These are phyloP conservation scores for Netelia inedita DNA, from an alignment of 2,888 invertebrate species.

Conservation along the genomic window DNA sequence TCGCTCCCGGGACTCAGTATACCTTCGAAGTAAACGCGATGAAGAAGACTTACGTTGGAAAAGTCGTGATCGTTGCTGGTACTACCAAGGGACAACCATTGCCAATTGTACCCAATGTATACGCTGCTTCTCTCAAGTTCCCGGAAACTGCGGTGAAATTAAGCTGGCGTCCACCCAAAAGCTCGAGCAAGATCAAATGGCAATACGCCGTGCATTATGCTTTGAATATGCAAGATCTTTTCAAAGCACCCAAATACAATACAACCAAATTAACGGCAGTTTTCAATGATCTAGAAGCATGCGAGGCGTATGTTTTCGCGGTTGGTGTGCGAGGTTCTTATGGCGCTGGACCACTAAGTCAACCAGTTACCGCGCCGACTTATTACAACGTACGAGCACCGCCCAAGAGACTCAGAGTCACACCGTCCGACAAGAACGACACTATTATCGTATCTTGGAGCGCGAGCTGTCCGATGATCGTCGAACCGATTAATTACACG, in stretches of 20 bases:
- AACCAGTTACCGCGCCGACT: constrained; percentile 87
- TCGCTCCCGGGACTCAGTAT: constrained; percentile 86
- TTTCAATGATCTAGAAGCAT: constrained; percentile 89
- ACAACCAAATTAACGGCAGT: constrained; percentile 87
- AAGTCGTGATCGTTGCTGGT: constrained; percentile 85
- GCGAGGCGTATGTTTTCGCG: constrained; percentile 91
- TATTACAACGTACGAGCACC: constrained; percentile 89
- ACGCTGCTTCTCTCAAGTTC: constrained; percentile 86
- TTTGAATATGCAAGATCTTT: constrained; percentile 86
- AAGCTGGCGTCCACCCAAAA: constrained; percentile 89
- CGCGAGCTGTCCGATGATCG: constrained; percentile 88
- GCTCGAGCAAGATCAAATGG: constrained; percentile 87
- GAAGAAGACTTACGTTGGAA: constrained; percentile 87
- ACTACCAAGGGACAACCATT: constrained; percentile 86
- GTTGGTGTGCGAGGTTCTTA: constrained; percentile 89
- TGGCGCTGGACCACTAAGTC: constrained; percentile 89
- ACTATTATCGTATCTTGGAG: constrained; percentile 90
- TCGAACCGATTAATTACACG: constrained; percentile 87
- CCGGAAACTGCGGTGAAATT: constrained; percentile 88
- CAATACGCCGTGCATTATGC: constrained; percentile 91
- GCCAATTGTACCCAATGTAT: constrained; percentile 86
- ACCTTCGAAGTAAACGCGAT: constrained; percentile 88
- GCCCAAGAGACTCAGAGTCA: constrained; percentile 89
- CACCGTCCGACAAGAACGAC: constrained; percentile 81
- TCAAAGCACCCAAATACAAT: constrained; percentile 86